Base-by-base conservation (phyloP, 2,113 vertebrate genomes). In the Bombycilla garrulus region DNA sequence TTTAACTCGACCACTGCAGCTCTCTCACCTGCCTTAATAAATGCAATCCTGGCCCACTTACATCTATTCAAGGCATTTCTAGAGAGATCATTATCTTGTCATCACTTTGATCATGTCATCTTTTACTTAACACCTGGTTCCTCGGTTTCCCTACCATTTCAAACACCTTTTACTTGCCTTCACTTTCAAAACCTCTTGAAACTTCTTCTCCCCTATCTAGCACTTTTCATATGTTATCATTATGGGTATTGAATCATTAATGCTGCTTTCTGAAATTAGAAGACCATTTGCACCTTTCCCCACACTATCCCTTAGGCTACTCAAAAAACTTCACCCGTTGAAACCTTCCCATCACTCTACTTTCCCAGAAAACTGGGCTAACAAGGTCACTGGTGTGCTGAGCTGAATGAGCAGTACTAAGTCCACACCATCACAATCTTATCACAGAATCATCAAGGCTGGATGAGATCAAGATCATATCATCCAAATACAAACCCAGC, bases 31-130 rank as follows among this genome's bases (percentile, higher is more conserved):
- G 8, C 51, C 73, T 56, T 84, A 51, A 71, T 11, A 81, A 95
- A 90, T 17, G 16, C 44, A 84, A 15, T 40, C 29, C 51, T 48
- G 69, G 44, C 22, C 61, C 77, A 70, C 51, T 71, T 84, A 62
- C 1, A 7, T 17, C 47, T 50, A 33, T 60, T 70, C 51, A 74
- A 40, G 76, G 66, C 76, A 85, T 48, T 92, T 70, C 66, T 64
- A 50, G 65, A 87, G 70, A 94, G 17, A 93, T 71, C 65, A 67
- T 93, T 86, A 91, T 48, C 83, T 81, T 84, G 69, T 65, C 80
- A 83, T 36, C 56, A 70, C 65, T 93, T 88, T 64, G 69, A 88
- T 94, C 42, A 5, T 18, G 81, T 42, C 48, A 74, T 15, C 25
- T 44, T 45, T 67, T 86, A 60, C 73, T 89, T 58, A 79, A 86